Evolutionary conservation across 2,888 invertebrate genomes (phyloP), one percentile per base, ranked within the genome.

Genomic region (Drosophila siamana): DNA sequence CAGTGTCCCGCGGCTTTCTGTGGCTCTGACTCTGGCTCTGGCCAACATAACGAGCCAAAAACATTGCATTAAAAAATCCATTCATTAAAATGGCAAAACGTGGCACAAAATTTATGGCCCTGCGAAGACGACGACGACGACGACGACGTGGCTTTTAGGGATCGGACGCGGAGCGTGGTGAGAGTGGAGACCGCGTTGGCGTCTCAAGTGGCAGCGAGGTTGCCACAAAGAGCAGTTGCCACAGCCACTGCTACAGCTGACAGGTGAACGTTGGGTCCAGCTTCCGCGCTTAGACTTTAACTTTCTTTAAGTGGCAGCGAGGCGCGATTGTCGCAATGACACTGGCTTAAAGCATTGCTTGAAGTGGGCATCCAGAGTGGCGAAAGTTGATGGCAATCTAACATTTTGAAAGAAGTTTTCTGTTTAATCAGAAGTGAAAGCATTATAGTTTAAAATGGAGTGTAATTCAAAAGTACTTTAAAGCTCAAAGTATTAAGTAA

Each of bases 51-150:
- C 74, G 86, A 84, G 85, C 70, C 75, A 57, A 70, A 72, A 89
- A 81, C 88, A 87, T 89, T 89, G 78, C 86, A 86, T 88, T 85
- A 89, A 85, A 80, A 89, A 88, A 76, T 88, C 89, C 86, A 86
- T 86, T 86, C 86, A 89, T 86, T 86, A 89, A 88, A 86, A 74
- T 88, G 87, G 89, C 84, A 78, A 89, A 88, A 82, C 86, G 88
- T 82, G 86, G 88, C 86, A 71, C 69, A 65, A 74, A 88, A 88
- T 86, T 89, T 86, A 86, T 89, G 75, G 84, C 70, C 66, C 57
- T 22, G 54, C 55, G 61, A 66, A 73, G 61, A 71, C 38, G 56
- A 71, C 26, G 56, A 33, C 64, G 74, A 41, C 57, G 56, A 24
- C 57, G 38, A 15, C 16, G 54, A 24, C 43, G 22, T 13, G 19